These are phyloP conservation scores for Halcyon smyrnensis DNA, from an alignment of 2,797 vertebrate genomes.

Conservation along the genomic window DNA sequence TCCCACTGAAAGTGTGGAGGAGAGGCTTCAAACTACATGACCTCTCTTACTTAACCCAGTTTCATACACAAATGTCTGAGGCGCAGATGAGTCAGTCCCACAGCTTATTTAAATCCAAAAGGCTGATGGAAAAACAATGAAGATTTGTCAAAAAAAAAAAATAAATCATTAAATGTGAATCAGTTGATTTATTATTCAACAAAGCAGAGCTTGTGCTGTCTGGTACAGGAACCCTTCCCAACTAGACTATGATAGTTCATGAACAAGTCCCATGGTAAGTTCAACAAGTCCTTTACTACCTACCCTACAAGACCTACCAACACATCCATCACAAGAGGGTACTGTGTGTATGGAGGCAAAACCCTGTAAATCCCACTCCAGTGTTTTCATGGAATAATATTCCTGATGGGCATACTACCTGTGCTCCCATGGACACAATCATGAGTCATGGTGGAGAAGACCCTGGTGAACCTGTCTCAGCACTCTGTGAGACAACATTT, in stretches of 20 bases:
- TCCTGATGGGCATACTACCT: neutral
- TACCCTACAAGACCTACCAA: neutral
- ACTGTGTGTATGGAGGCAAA: neutral
- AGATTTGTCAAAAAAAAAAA: neutral
- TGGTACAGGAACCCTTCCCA: neutral
- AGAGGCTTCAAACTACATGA: neutral
- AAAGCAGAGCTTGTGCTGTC: neutral
- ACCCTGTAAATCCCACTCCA: neutral
- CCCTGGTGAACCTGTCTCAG: neutral
- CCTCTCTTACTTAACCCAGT: neutral
- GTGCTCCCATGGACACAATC: rapidly evolving
- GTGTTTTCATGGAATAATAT: neutral
- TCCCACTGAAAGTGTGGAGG: neutral
- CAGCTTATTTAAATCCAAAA: neutral
- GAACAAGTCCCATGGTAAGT: neutral
- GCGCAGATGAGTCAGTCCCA: neutral
- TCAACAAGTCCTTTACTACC: neutral
- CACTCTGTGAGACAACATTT: rapidly evolving
- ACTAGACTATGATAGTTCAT: neutral
- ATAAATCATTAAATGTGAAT: neutral
- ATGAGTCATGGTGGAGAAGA: neutral
- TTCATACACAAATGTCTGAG: neutral
- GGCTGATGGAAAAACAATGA: neutral
- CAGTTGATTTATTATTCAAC: neutral
- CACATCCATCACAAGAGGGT: neutral